phyloP scores from a whole-genome alignment of 2,113 vertebrate species.

The Chloroceryle aenea region DNA sequence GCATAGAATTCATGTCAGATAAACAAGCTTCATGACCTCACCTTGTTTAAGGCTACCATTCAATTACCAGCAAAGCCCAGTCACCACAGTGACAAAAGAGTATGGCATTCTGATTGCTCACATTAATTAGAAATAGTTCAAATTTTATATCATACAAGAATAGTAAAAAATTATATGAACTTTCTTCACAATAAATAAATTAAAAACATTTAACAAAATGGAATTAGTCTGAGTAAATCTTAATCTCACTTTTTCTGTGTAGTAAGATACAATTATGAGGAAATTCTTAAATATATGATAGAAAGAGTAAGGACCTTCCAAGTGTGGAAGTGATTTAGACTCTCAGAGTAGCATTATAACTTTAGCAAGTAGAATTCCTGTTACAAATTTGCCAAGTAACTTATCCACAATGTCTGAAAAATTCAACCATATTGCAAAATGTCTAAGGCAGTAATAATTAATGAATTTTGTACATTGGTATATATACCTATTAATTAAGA shows the following conservation, averaged over 20 bases:
- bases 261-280: constrained; percentile 54
- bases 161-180: neutral
- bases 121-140: constrained; percentile 57
- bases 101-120: constrained; percentile 46
- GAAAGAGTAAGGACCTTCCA: constrained; percentile 57
- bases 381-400: constrained; percentile 60
- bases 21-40: constrained; percentile 82
- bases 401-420: constrained; percentile 53
- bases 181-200: constrained; percentile 16
- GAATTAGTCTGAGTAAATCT: constrained; percentile 29
- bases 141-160: neutral
- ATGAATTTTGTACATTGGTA: neutral
- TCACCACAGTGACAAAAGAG: constrained; percentile 29
- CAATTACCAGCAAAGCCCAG: constrained; percentile 69
- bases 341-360: constrained; percentile 58
- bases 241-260: constrained; percentile 23
- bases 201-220: constrained; percentile 17
- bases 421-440: constrained; percentile 54
- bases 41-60: constrained; percentile 74
- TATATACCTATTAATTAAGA: constrained; percentile 35
- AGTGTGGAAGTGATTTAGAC: constrained; percentile 54
- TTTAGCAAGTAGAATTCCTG: constrained; percentile 66
- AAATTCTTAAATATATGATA: constrained; percentile 55
- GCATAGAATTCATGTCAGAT: constrained; percentile 79
- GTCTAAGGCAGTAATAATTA: constrained; percentile 54